These are phyloP conservation scores for Stenodera caucasica DNA, from an alignment of 2,888 invertebrate species.

Conservation along the genomic window DNA sequence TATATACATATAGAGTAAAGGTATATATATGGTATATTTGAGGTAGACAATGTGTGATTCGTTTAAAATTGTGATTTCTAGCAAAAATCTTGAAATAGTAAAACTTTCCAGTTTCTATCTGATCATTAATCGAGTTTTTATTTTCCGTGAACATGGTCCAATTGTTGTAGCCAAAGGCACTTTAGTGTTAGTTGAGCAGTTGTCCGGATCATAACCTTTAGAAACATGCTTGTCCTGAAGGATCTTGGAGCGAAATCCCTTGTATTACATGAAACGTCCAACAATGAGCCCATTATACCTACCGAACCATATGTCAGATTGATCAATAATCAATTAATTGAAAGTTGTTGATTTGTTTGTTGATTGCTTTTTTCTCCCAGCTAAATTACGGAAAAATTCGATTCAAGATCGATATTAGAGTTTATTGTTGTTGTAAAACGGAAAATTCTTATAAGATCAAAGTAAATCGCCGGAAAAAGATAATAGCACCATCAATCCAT, in stretches of 20 bases:
- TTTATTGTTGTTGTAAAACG: no score
- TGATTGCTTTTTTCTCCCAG: no score
- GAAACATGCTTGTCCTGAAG: not conserved
- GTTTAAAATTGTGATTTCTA: not conserved
- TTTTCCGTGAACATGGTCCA: not conserved
- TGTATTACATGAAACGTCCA: slow-evolving; percentile 3
- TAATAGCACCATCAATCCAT: not conserved
- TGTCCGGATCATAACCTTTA: not conserved
- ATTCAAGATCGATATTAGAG: no score
- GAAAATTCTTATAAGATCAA: not conserved
- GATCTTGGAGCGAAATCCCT: slow-evolving; percentile 2
- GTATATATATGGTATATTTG: not conserved
- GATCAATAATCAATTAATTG: not conserved
- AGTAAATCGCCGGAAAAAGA: not conserved
- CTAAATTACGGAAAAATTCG: no score
- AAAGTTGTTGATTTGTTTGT: not conserved
- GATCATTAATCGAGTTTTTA: no score
- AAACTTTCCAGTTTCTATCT: no score
- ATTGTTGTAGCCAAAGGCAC: not conserved
- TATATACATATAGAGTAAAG: not conserved
- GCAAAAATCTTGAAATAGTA: not conserved
- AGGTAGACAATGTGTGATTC: not conserved
- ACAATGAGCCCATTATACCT: not conserved
- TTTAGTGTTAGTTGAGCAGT: not conserved
- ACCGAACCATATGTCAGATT: not conserved